Base-by-base conservation (phyloP, 1,140 invertebrate species). In the Papilio xuthus region DNA sequence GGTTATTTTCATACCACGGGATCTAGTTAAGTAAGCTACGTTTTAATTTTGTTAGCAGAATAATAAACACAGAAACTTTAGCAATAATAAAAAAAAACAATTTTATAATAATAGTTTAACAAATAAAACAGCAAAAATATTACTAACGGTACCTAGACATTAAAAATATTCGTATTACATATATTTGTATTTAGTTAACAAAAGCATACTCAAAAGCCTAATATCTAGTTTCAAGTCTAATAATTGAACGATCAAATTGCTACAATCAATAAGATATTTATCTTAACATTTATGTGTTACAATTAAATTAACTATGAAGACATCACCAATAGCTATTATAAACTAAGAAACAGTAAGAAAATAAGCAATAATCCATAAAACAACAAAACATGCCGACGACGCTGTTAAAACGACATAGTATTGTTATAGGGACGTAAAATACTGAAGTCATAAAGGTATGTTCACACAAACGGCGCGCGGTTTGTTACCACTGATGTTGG, bases 1-100 rank as follows among this genome's bases (percentile, higher is more conserved):
- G 42, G 70, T 47, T 26, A 47, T 72, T 72, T 72, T 26, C 70
- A 44, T 72, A 15, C 42, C 70, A 41, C 70, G 42, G 41, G 37
- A 72, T 47, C 70, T 13, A 72, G 20, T 47, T 70, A 70, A 70
- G 7, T 32, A 72, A 26, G 28, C 41, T 42, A 41, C 12, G 41
- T 44, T 47, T 12, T 71, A 44, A 71, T 23, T 13, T 44, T 71
- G 26, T 44, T 20, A 71, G 44, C 44, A 44, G 41, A 23, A 44
- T 71, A 23, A 71, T 42, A 71, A 71, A 71, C 42, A 71, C 12
- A 37, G 63, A 26, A 13, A 23, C 4, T 56, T 69, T 69, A 69
- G 15, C 4, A 23, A 67, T 9, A 9, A 32, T 28, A 28, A 32
- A 37, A 67, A 13, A 9, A 63, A 10, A 63, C 26, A 12, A 63